Evolutionary conservation across 1,140 invertebrate species (phyloP), one percentile per base, ranked within the genome.

Genomic region (Elymnias hypermnestra): DNA sequence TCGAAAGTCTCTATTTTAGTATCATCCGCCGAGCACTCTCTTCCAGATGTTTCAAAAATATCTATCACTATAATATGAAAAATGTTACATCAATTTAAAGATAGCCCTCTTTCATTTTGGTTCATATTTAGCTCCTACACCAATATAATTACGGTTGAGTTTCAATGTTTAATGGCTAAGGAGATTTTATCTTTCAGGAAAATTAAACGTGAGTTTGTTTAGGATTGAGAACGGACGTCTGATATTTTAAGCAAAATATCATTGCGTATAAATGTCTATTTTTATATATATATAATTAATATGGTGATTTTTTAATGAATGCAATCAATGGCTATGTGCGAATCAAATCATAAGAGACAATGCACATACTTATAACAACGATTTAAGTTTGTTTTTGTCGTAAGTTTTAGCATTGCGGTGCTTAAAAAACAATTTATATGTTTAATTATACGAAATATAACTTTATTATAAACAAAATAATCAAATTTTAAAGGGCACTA

Each of bases 71-170:
- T 12, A 15, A 15, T 49, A 49, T 49, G 38, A 49, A 72, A 77
- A 71, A 71, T 69, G 47, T 59, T 59, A 64, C 25, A 77, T 72
- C 71, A 64, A 72, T 65, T 72, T 53, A 47, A 61, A 67, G 61
- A 61, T 63, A 72, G 60, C 49, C 60, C 35, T 65, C 26, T 13
- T 29, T 71, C n/a, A 49, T 31, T 59, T 42, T 40, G 23, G 18
- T 39, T 14, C 33, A 6, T 67, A 61, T 46, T 48, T 57, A 28
- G 37, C 48, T 53, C 40, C 44, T 72, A 60, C 17, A 3, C 8
- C 6, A n/a, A 33, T 19, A 1, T 3, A 6, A 7, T 44, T 60
- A 62, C 45, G 48, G 39, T 53, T 52, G 12, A 54, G 33, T 49
- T 51, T 29, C 13, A 4, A 19, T 29, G 23, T 9, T 28, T 41